A percentile compares a stretch with the other conserved stretches of the same genome.
These are phyloP conservation scores for Torymus auratus DNA, from an alignment of 2,888 invertebrate genomes.

Conservation along the genomic window DNA sequence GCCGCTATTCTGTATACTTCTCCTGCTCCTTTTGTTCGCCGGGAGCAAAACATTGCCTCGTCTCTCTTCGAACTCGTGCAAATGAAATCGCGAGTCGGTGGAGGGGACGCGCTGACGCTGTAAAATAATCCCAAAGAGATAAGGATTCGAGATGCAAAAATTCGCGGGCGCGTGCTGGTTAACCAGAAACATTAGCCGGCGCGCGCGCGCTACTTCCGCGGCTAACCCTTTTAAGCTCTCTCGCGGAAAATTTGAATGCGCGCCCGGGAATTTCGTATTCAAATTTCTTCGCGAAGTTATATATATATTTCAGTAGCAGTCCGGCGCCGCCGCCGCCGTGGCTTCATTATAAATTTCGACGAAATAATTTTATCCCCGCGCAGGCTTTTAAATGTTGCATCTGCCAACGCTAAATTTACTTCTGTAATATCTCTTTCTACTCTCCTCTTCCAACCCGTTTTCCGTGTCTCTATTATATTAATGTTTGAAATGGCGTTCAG, in stretches of 20 bases:
- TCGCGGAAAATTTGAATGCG: constrained; percentile 31
- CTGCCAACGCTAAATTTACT: neutral
- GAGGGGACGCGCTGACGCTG: too few species aligned
- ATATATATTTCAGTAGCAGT: neutral
- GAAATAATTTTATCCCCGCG: constrained; percentile 15
- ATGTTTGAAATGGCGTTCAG: too few species aligned
- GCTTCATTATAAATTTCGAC: constrained; percentile 19
- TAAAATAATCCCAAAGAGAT: too few species aligned
- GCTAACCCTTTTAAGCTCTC: constrained; percentile 5
- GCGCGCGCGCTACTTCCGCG: neutral
- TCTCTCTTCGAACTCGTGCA: too few species aligned
- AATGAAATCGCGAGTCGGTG: too few species aligned
- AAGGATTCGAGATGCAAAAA: too few species aligned
- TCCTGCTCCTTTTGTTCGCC: too few species aligned
- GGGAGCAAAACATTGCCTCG: too few species aligned
- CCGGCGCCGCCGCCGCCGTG: neutral
- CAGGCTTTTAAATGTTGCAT: constrained; percentile 7
- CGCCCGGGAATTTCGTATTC: constrained; percentile 34
- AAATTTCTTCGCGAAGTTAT: constrained; percentile 41
- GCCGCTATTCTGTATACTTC: neutral
- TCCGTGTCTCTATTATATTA: neutral
- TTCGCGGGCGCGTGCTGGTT: neutral
- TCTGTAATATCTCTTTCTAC: neutral
- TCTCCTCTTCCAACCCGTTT: neutral
- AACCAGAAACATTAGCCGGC: constrained; percentile 20